Conservation (phyloP, 1,140 invertebrate genomes). For the Halesus radiatus region DNA sequence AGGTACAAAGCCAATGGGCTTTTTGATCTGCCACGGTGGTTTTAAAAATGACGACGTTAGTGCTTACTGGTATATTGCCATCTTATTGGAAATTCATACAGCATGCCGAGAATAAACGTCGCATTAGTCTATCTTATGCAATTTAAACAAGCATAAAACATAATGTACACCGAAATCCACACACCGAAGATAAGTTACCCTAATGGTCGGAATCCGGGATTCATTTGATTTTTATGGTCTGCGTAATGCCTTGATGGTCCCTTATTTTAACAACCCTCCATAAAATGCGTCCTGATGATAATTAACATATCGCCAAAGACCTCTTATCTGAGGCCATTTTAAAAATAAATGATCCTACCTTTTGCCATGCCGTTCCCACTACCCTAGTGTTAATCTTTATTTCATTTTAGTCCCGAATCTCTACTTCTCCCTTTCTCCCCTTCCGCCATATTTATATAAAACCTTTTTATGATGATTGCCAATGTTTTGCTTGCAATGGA, state of each 20-base stretch:
- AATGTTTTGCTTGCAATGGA: slow-evolving; percentile 4
- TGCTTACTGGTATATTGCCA: not conserved
- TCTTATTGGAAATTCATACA: slow-evolving; percentile 1
- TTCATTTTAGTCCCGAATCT: not conserved
- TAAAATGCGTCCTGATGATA: slow-evolving; percentile 27
- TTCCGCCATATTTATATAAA: not conserved
- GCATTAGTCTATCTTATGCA: not conserved
- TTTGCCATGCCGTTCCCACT: not conserved
- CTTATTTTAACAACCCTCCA: slow-evolving; percentile 22
- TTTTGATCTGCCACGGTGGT: no score
- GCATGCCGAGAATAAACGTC: not conserved
- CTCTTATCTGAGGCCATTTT: slow-evolving; percentile 23
- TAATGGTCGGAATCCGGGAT: slow-evolving; percentile 23
- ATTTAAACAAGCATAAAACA: slow-evolving; percentile 23
- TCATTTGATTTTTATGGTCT: slow-evolving; percentile 34
- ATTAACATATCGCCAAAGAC: slow-evolving; percentile 32
- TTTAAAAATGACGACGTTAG: no score
- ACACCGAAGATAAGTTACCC: not conserved
- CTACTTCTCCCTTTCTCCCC: not conserved
- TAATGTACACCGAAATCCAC: slow-evolving; percentile 8
- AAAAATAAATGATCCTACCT: slow-evolving; percentile 23
- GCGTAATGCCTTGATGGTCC: slow-evolving; percentile 20
- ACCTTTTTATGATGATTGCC: slow-evolving; percentile 19
- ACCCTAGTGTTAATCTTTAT: not conserved
- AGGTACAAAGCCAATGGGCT: no score